These are phyloP conservation scores for Pemphigus obesinymphae DNA, from an alignment of 1,140 invertebrate genomes.

Conservation along the genomic window DNA sequence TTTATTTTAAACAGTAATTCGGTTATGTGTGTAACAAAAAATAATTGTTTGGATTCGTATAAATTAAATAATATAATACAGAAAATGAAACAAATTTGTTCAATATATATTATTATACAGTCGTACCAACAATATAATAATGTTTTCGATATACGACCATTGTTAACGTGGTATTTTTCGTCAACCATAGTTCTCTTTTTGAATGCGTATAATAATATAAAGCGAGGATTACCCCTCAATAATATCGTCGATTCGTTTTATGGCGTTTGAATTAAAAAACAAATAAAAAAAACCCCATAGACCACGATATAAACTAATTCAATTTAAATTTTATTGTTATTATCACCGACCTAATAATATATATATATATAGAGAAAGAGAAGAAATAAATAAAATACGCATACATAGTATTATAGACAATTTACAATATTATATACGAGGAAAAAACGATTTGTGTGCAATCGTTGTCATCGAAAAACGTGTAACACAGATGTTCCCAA, in stretches of 20 bases:
- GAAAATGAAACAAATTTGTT: not conserved
- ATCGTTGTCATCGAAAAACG: not conserved
- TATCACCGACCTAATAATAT: not conserved
- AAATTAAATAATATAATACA: not conserved
- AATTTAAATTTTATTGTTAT: slow-evolving; percentile 37
- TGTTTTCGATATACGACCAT: slow-evolving; percentile 13
- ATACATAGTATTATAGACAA: not conserved
- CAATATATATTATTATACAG: not conserved
- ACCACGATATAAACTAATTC: slow-evolving; percentile 14
- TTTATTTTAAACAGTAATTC: not conserved
- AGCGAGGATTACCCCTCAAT: not conserved
- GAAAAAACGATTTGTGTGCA: not conserved
- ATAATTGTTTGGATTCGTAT: slow-evolving; percentile 6
- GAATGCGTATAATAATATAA: not conserved
- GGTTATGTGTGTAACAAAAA: slow-evolving; percentile 1
- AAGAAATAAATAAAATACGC: not conserved
- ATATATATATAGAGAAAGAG: not conserved
- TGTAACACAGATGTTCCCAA: too few relatives aligned
- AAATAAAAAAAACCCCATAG: not conserved
- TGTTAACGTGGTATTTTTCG: not conserved
- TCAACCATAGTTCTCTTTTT: not conserved
- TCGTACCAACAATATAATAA: not conserved
- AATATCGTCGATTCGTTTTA: slow-evolving; percentile 23
- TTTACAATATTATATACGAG: not conserved
- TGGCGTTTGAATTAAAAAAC: slow-evolving; percentile 23